Evolutionary conservation across 2,888 invertebrate species (phyloP).

Genomic region (Drosophila multiciliata): DNA sequence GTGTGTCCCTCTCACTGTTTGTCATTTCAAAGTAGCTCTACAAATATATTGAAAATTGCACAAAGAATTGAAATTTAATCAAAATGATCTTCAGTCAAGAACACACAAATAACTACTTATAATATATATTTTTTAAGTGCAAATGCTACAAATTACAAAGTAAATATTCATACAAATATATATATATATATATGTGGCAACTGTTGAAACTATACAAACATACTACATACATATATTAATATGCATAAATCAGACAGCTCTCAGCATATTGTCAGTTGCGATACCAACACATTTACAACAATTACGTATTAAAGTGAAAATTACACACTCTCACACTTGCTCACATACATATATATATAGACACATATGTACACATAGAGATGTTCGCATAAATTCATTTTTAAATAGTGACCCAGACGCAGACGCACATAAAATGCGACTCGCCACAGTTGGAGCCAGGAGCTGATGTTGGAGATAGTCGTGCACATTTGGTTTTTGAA

Average conservation of each 20-base stretch:
- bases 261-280: constrained; percentile 49
- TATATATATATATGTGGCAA: background rate
- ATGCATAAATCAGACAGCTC: constrained; percentile 46
- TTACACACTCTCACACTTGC: constrained; percentile 6
- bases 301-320: constrained; percentile 15
- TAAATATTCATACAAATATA: background rate
- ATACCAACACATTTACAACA: constrained; percentile 35
- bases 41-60: constrained; percentile 13
- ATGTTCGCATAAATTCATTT: constrained; percentile 54
- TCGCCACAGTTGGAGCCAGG: background rate
- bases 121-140: background rate
- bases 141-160: constrained; percentile 3
- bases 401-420: constrained; percentile 49
- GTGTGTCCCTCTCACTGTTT: background rate
- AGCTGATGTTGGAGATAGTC: constrained; percentile 1
- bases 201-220: background rate
- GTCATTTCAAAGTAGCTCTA: constrained; percentile 10
- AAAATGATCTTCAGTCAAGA: constrained; percentile 20
- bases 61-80: constrained; percentile 16
- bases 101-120: constrained; percentile 1
- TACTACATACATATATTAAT: background rate
- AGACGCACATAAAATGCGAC: constrained; percentile 38
- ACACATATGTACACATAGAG: constrained; percentile 4
- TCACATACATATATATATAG: background rate
- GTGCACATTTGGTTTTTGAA: constrained; percentile 49